phyloP scores from a whole-genome alignment of 2,113 vertebrate genomes.

The Silurus meridionalis region DNA sequence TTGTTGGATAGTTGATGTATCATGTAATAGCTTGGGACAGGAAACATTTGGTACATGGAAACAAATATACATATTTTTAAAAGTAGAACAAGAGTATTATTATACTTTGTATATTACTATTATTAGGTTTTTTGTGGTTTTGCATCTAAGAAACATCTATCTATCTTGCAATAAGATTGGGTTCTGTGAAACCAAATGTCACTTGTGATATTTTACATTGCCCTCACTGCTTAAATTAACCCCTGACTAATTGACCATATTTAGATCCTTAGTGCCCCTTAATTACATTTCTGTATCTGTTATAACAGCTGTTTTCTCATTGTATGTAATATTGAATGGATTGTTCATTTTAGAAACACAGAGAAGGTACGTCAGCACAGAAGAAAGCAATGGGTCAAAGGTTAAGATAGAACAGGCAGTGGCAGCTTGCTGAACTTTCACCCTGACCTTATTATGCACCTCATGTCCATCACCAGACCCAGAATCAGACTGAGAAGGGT shows the following conservation, averaged over 20 bases:
- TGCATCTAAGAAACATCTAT: background rate
- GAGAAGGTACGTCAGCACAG: conserved; percentile 9
- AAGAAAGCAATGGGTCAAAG: conserved; percentile 34
- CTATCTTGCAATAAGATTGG: conserved; percentile 30
- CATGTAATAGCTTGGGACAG: background rate
- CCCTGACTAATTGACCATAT: conserved; percentile 33
- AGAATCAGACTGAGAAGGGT: background rate
- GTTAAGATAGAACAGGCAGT: conserved; percentile 19
- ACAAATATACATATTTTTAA: background rate
- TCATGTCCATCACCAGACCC: background rate
- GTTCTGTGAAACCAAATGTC: background rate
- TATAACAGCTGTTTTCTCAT: conserved; percentile 50
- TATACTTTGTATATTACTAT: background rate
- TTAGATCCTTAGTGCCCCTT: background rate
- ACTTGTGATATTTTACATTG: conserved; percentile 5
- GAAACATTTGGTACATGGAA: background rate
- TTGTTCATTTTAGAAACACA: conserved; percentile 25
- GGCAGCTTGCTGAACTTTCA: conserved; percentile 44
- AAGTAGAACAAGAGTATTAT: too few relatives aligned
- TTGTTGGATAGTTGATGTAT: background rate
- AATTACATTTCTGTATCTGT: conserved; percentile 28
- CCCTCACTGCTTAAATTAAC: conserved; percentile 38
- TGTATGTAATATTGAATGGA: conserved; percentile 34
- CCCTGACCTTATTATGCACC: conserved; percentile 19
- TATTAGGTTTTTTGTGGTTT: background rate